Conservation (phyloP, 2,113 vertebrate genomes). For the Hypocryptadius cinnamomeus region DNA sequence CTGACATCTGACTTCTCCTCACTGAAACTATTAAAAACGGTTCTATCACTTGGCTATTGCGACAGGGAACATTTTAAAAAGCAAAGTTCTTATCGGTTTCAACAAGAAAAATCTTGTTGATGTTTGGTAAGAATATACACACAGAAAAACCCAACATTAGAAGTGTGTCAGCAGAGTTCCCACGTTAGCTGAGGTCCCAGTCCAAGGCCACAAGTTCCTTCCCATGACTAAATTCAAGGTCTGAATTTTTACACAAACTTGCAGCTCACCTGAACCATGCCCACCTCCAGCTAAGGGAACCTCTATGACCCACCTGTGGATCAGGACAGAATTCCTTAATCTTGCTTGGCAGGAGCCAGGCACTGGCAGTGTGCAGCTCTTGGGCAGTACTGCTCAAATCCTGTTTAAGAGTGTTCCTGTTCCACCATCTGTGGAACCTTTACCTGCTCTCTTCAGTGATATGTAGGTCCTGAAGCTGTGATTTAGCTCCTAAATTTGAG, state of each 20-base stretch:
- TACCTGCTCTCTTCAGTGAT: background rate
- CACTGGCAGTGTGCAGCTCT: too few relatives aligned
- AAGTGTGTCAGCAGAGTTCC: background rate
- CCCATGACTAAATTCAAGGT: background rate
- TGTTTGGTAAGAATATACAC: background rate
- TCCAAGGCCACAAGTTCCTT: accelerated
- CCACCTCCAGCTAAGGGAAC: background rate
- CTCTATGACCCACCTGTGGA: background rate
- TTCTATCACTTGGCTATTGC: background rate
- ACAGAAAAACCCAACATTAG: background rate
- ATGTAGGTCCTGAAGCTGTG: background rate
- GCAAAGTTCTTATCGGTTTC: background rate
- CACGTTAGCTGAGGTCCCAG: accelerated
- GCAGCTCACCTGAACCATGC: background rate
- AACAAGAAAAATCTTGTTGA: background rate
- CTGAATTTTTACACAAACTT: background rate
- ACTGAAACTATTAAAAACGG: background rate
- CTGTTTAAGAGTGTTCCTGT: background rate
- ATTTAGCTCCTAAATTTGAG: background rate
- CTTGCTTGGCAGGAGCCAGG: background rate
- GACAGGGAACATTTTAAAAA: background rate
- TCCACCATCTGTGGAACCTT: background rate
- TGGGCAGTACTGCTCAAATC: background rate
- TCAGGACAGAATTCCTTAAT: background rate
- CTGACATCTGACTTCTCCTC: background rate